A percentile compares a stretch with the other conserved stretches of the same genome.
phyloP scores from a whole-genome alignment of 2,797 vertebrate species.

The Semaprochilodus insignis region DNA sequence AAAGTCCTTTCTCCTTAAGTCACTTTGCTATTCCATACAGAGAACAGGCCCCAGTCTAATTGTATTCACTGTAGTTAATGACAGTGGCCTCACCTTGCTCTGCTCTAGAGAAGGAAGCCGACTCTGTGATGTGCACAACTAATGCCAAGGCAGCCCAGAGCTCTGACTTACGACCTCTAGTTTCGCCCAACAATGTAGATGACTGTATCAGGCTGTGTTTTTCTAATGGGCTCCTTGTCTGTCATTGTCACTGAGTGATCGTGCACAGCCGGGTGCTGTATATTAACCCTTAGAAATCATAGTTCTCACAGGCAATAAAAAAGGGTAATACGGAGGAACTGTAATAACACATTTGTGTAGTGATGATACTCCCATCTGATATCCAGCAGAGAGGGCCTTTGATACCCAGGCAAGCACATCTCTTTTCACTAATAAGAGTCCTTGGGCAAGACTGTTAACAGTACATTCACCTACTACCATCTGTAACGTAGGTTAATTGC shows the following conservation, averaged over 20 bases:
- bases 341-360: no score
- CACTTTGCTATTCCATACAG: slow-evolving; percentile 78
- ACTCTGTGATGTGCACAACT: slow-evolving; percentile 40
- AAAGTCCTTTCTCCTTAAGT: slow-evolving; percentile 81
- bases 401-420: no score
- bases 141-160: slow-evolving; percentile 40
- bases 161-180: slow-evolving; percentile 39
- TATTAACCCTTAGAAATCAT: neutral
- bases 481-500: no score
- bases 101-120: slow-evolving; percentile 46
- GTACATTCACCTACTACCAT: no score
- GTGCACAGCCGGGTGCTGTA: neutral
- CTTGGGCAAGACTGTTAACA: no score
- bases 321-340: neutral
- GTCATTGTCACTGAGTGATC: neutral
- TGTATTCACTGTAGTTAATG: slow-evolving; percentile 63
- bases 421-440: no score
- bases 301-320: neutral
- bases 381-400: no score
- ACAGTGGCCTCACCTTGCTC: slow-evolving; percentile 52
- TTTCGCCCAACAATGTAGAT: slow-evolving; percentile 27
- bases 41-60: slow-evolving; percentile 60
- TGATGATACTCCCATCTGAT: no score
- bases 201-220: slow-evolving; percentile 18
- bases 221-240: slow-evolving; percentile 23